Percentiles rank a stretch among this genome's conserved stretches.
These are phyloP conservation scores for Limnephilus rhombicus DNA, from an alignment of 2,888 invertebrate species.

Conservation along the genomic window DNA sequence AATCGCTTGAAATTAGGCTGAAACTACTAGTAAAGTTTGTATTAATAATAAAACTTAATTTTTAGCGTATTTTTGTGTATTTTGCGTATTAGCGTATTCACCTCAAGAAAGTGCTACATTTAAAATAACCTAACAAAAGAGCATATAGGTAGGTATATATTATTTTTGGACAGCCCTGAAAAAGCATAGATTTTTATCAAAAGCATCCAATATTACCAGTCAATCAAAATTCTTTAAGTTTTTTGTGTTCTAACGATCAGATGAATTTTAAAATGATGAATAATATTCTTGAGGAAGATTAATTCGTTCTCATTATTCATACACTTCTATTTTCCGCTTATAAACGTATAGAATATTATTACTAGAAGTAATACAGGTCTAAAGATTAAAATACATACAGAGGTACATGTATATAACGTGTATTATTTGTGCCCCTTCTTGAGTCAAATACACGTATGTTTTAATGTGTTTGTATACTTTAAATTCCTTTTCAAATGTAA, in stretches of 20 bases:
- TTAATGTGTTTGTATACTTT: background rate
- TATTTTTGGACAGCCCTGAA: constrained; percentile 9
- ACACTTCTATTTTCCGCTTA: background rate
- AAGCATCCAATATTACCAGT: constrained; percentile 34
- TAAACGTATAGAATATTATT: background rate
- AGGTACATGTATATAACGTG: background rate
- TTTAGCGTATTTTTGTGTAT: too few species aligned
- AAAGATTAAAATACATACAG: background rate
- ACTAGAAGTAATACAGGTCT: background rate
- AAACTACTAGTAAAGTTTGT: too few species aligned
- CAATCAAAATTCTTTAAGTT: constrained; percentile 44
- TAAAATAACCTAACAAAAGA: too few species aligned
- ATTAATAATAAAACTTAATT: too few species aligned
- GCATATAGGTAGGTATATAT: too few species aligned
- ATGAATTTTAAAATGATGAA: constrained; percentile 15
- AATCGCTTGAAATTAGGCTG: too few species aligned
- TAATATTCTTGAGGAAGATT: constrained; percentile 30
- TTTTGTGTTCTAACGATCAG: constrained; percentile 12
- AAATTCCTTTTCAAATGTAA: background rate
- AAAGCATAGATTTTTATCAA: constrained; percentile 38
- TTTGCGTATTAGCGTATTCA: too few species aligned
- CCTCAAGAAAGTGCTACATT: too few species aligned
- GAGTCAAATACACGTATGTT: background rate
- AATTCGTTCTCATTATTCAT: constrained; percentile 36
- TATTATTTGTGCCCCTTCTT: background rate